phyloP scores from a whole-genome alignment of 2,113 vertebrate genomes.

The Pogonocichla stellata region DNA sequence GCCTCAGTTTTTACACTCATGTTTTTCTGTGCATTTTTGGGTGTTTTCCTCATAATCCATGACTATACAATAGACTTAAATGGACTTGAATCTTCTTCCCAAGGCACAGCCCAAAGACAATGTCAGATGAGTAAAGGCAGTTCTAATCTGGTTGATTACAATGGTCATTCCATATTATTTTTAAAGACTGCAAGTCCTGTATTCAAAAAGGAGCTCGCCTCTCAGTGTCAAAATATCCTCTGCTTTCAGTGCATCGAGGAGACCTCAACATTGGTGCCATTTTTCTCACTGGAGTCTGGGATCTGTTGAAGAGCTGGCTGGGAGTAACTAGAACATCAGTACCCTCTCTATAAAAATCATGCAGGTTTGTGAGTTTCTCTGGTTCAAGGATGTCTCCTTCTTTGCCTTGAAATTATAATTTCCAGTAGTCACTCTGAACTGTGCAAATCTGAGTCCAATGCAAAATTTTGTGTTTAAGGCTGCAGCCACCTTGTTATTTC shows the following conservation, averaged over 20 bases:
- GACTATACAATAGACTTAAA: not conserved
- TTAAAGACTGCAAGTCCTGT: not conserved
- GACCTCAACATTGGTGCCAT: not conserved
- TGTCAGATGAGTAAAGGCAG: not conserved
- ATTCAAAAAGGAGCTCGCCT: not conserved
- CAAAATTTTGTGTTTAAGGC: not conserved
- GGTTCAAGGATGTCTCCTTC: not conserved
- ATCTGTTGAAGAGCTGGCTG: not conserved
- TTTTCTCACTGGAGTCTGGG: not conserved
- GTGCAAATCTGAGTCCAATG: not conserved
- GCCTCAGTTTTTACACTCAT: not conserved
- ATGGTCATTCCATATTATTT: not conserved
- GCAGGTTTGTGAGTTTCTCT: not conserved
- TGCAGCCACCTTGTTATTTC: not conserved
- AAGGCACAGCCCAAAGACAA: not conserved
- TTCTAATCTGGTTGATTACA: not conserved
- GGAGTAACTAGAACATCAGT: not conserved
- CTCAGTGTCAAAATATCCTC: not conserved
- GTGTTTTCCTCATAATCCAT: not conserved
- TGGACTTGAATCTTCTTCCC: not conserved
- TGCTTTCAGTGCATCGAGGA: rapidly evolving
- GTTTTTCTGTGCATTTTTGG: not conserved
- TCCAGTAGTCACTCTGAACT: not conserved
- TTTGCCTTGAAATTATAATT: not conserved
- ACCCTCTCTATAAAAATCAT: not conserved